phyloP scores from a whole-genome alignment of 2,888 invertebrate genomes.

The Drosophila flavopinicola region DNA sequence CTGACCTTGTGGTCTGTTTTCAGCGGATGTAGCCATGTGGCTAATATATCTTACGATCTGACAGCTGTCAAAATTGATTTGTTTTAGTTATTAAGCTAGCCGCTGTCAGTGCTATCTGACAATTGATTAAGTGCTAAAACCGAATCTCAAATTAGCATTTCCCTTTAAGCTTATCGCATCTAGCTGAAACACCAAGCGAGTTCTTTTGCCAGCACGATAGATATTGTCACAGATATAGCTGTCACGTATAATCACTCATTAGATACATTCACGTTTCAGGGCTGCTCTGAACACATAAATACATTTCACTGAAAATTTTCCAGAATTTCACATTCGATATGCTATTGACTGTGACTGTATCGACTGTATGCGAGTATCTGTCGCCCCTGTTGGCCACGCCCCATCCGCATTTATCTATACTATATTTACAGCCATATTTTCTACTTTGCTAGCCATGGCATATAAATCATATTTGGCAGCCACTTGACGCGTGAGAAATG shows the following conservation, averaged over 20 bases:
- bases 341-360: slow-evolving; percentile 3
- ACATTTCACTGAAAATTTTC: slow-evolving; percentile 22
- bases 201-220: not conserved
- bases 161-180: slow-evolving; percentile 1
- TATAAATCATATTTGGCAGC: slow-evolving; percentile 77
- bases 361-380: not conserved
- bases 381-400: not conserved
- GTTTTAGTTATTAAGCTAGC: slow-evolving; percentile 45
- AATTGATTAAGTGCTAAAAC: slow-evolving; percentile 53
- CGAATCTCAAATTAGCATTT: slow-evolving; percentile 36
- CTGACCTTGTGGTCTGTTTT: slow-evolving; percentile 17
- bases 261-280: slow-evolving; percentile 37
- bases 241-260: slow-evolving; percentile 12
- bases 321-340: slow-evolving; percentile 21
- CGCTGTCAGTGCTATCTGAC: slow-evolving; percentile 48
- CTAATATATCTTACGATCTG: slow-evolving; percentile 46
- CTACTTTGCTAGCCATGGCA: slow-evolving; percentile 50
- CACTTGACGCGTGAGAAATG: slow-evolving; percentile 72
- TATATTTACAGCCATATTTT: slow-evolving; percentile 60
- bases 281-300: slow-evolving; percentile 38
- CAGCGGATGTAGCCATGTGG: not conserved
- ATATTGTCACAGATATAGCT: slow-evolving; percentile 5
- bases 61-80: slow-evolving; percentile 58
- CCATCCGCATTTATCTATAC: slow-evolving; percentile 43
- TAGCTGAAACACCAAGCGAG: not conserved